Evolutionary conservation across 2,797 vertebrate genomes (phyloP).

Genomic region (Pipistrellus pipistrellus): DNA sequence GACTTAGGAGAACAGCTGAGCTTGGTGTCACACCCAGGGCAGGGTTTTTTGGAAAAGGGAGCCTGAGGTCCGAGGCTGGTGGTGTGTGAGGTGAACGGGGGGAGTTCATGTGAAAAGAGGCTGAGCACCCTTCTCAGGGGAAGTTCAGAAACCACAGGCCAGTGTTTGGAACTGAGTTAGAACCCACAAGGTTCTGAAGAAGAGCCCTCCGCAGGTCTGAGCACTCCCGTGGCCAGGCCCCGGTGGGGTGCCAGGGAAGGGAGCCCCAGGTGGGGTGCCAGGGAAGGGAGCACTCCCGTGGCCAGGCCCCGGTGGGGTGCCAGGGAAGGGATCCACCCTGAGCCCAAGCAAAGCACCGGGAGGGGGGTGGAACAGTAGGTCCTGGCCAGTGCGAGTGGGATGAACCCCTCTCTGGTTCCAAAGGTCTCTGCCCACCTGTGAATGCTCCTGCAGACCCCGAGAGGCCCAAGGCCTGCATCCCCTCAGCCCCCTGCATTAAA

Average conservation of each 20-base stretch:
- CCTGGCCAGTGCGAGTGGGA: neutral
- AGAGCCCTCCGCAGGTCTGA: neutral
- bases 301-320: neutral
- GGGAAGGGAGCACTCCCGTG: neutral
- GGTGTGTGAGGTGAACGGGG: neutral
- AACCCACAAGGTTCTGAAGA: neutral
- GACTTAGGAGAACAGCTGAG: neutral
- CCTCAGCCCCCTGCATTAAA: neutral
- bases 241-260: neutral
- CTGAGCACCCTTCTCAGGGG: neutral
- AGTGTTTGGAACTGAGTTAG: neutral
- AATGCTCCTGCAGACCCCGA: neutral
- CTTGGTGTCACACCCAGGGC: neutral
- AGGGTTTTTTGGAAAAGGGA: neutral
- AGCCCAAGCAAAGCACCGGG: neutral
- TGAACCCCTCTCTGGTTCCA: neutral
- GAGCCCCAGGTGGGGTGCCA: rapidly evolving
- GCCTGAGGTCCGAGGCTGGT: neutral
- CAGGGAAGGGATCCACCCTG: neutral
- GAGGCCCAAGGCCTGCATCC: neutral
- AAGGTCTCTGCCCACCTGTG: too few species aligned
- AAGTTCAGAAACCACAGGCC: neutral
- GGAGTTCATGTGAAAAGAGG: neutral
- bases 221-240: neutral
- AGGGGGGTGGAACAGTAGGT: neutral